phyloP scores from a whole-genome alignment of 2,113 vertebrate species.

The Balaenoptera acutorostrata region DNA sequence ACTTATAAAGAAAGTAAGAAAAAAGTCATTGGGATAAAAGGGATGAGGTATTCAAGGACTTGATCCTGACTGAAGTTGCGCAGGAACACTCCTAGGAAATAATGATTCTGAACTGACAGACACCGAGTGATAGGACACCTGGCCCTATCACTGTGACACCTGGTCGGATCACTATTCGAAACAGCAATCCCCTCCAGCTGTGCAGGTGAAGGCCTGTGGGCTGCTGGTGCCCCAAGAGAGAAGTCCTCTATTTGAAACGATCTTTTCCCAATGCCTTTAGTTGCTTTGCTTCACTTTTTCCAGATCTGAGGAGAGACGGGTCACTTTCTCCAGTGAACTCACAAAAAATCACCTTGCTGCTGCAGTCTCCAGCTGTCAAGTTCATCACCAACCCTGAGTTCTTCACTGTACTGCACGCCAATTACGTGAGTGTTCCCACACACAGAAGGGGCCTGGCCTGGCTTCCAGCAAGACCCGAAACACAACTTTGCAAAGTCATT shows the following conservation, averaged over 20 bases:
- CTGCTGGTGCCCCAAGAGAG: background rate
- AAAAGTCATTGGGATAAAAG: background rate
- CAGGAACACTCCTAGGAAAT: background rate
- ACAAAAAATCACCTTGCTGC: slow-evolving; percentile 93
- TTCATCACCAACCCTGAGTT: slow-evolving; percentile 98
- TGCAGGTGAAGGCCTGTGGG: background rate
- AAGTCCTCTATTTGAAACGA: background rate
- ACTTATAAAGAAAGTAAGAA: background rate
- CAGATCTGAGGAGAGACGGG: slow-evolving; percentile 89
- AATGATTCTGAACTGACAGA: background rate
- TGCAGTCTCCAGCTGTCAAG: slow-evolving; percentile 98
- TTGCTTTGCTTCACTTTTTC: slow-evolving; percentile 48
- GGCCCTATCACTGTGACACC: background rate
- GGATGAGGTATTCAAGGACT: background rate
- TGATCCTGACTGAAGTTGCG: background rate
- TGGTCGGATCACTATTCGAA: background rate
- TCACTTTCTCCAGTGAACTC: slow-evolving; percentile 90
- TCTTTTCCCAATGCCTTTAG: background rate
- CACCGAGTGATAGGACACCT: background rate
- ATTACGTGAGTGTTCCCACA: slow-evolving; percentile 89
- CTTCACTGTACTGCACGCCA: slow-evolving; percentile 96
- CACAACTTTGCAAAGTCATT: background rate
- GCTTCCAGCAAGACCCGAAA: background rate
- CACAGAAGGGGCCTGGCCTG: background rate
- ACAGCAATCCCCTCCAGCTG: background rate